Conservation (phyloP, 2,113 vertebrate species). For the Balaenoptera acutorostrata region DNA sequence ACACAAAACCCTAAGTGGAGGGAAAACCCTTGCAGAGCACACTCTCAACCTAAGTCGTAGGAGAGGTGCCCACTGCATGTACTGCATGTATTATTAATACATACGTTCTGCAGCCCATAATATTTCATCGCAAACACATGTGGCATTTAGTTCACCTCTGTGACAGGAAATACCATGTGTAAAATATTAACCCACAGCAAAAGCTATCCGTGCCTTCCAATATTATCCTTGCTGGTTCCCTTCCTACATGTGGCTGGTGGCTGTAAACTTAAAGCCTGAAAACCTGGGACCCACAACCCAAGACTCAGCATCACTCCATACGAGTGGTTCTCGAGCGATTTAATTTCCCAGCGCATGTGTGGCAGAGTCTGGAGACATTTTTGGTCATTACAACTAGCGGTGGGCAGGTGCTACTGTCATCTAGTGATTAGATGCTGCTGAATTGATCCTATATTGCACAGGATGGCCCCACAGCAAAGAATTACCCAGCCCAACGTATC, state of each 20-base stretch:
- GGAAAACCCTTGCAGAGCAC: not conserved
- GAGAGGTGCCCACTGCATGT: not conserved
- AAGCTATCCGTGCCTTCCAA: constrained; percentile 11
- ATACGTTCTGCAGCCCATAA: not conserved
- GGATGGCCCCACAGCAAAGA: not conserved
- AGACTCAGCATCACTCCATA: not conserved
- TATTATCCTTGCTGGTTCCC: not conserved
- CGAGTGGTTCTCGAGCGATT: not conserved
- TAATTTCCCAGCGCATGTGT: not conserved
- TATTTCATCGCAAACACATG: constrained; percentile 72
- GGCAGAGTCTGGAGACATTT: not conserved
- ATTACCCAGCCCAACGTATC: not conserved
- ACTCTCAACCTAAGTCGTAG: not conserved
- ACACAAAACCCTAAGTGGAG: not conserved
- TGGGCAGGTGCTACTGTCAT: not conserved
- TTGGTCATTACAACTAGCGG: not conserved
- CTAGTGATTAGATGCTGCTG: not conserved
- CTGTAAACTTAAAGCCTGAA: not conserved
- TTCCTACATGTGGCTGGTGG: not conserved
- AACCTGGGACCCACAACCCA: not conserved
- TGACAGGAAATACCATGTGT: constrained; percentile 76
- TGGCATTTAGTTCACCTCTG: constrained; percentile 52
- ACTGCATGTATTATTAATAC: not conserved
- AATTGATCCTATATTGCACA: not conserved
- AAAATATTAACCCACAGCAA: constrained; percentile 45